Evolutionary conservation across 2,113 vertebrate genomes (phyloP).

Genomic region (Dolichotis patagonum): DNA sequence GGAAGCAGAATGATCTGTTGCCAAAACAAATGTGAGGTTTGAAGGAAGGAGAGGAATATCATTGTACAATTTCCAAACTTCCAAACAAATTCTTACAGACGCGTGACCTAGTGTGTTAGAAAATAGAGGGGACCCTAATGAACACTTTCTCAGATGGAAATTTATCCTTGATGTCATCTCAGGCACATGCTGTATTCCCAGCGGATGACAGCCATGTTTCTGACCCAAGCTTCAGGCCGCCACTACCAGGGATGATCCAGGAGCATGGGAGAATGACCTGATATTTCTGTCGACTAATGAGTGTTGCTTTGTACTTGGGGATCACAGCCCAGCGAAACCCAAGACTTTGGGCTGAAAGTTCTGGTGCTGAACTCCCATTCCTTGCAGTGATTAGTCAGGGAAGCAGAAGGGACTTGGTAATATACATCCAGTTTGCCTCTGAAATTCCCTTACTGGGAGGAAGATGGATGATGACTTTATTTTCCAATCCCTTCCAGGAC

Average conservation of each 20-base stretch:
- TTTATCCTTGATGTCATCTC: neutral
- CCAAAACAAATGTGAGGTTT: neutral
- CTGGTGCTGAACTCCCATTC: slow-evolving; percentile 16
- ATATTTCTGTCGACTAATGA: neutral
- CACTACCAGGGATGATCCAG: neutral
- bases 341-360: slow-evolving; percentile 21
- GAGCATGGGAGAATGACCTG: neutral
- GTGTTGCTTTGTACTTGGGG: neutral
- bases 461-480: slow-evolving; percentile 54
- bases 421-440: slow-evolving; percentile 38
- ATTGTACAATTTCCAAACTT: neutral
- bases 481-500: slow-evolving; percentile 47
- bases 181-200: neutral
- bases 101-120: neutral
- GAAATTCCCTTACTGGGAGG: slow-evolving; percentile 64
- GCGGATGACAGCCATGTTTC: neutral
- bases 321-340: slow-evolving; percentile 26
- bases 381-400: neutral
- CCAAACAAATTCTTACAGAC: neutral
- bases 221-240: neutral
- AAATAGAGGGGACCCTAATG: neutral
- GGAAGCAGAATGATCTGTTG: neutral
- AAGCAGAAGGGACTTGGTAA: slow-evolving; percentile 65
- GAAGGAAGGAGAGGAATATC: neutral
- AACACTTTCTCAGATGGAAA: neutral